phyloP scores from a whole-genome alignment of 2,888 invertebrate species.

The Harmothoe impar region DNA sequence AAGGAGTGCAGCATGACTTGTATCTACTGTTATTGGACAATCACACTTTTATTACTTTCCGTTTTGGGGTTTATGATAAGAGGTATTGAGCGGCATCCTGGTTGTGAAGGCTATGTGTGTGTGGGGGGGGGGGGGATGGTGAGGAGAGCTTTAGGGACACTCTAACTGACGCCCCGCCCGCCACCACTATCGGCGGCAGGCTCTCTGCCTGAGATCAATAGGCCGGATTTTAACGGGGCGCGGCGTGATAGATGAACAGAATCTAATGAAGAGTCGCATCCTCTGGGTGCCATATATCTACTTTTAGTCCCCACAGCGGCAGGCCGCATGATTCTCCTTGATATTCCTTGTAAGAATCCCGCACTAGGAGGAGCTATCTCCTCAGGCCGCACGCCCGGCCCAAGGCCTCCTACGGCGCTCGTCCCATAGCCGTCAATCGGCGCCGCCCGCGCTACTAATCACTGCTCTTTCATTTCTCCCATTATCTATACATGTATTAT shows the following conservation, averaged over 20 bases:
- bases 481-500: not conserved
- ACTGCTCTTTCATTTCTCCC: constrained; percentile 12
- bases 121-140: no score
- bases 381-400: not conserved
- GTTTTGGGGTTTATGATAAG: no score
- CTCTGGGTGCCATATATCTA: constrained; percentile 25
- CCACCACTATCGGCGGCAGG: no score
- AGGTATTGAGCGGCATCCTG: no score
- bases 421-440: constrained; percentile 10
- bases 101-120: no score
- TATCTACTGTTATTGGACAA: no score
- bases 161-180: no score
- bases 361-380: not conserved
- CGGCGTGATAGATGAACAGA: constrained; percentile 20
- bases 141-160: no score
- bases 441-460: not conserved
- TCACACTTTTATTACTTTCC: no score
- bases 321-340: constrained; percentile 14
- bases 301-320: constrained; percentile 10
- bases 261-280: constrained; percentile 4
- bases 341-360: constrained; percentile 10
- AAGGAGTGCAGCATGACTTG: no score
- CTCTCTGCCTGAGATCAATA: not conserved
- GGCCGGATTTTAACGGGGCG: constrained; percentile 24
- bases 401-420: not conserved